Percentiles rank a stretch among this genome's conserved stretches.
Evolutionary conservation across 2,113 vertebrate genomes (phyloP).

Genomic region (Pongo abelii): DNA sequence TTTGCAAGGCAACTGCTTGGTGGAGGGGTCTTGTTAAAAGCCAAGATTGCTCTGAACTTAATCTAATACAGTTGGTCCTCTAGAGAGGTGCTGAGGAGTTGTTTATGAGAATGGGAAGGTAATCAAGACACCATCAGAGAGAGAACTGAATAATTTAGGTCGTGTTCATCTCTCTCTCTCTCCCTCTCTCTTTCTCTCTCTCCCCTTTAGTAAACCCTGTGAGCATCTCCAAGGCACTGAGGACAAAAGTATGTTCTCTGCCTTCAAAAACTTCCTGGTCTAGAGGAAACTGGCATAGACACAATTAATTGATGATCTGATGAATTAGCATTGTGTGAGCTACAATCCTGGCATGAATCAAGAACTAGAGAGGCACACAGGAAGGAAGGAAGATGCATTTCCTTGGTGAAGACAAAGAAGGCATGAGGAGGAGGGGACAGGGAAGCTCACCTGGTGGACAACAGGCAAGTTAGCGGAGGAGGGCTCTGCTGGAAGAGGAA

Average conservation of each 20-base stretch:
- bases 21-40: constrained; percentile 78
- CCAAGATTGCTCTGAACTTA: constrained; percentile 82
- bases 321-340: not conserved
- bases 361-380: not conserved
- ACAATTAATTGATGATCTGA: not conserved
- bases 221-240: not conserved
- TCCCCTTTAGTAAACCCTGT: not conserved
- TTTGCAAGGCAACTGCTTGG: constrained; percentile 70
- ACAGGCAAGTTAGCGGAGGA: not conserved
- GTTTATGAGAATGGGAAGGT: constrained; percentile 71
- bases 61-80: constrained; percentile 73
- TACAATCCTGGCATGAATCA: not conserved
- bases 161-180: not conserved
- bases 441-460: accelerated
- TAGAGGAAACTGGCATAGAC: not conserved
- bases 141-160: constrained; percentile 64
- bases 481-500: not conserved
- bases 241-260: not conserved
- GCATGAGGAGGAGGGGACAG: not conserved
- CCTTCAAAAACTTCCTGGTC: not conserved
- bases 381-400: not conserved
- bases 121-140: constrained; percentile 76
- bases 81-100: constrained; percentile 58
- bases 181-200: not conserved
- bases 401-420: not conserved